A percentile compares a stretch with the other conserved stretches of the same genome.
phyloP scores from a whole-genome alignment of 2,888 invertebrate species.

The Agriopis marginaria region DNA sequence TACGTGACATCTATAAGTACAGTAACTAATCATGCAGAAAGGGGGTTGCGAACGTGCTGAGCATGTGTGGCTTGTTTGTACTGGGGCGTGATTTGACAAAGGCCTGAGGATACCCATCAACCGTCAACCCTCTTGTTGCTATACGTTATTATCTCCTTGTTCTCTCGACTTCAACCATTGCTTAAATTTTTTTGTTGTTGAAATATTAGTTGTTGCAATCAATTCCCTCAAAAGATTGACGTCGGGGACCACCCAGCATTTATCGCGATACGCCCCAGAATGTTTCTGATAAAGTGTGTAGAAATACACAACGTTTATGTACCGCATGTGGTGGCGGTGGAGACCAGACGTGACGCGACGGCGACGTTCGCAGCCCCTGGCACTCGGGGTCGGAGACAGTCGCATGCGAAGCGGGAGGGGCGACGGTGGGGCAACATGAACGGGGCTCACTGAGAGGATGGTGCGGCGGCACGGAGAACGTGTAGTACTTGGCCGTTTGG shows the following conservation, averaged over 20 bases:
- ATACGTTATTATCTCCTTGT: slow-evolving; percentile 33
- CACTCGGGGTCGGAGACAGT: slow-evolving; percentile 85
- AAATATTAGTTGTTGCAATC: neutral
- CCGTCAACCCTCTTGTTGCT: slow-evolving; percentile 44
- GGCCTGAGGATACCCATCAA: slow-evolving; percentile 59
- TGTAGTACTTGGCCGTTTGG: slow-evolving; percentile 89
- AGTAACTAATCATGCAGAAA: slow-evolving; percentile 83
- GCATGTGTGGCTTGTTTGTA: slow-evolving; percentile 69
- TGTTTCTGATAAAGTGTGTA: slow-evolving; percentile 50
- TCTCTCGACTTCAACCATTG: slow-evolving; percentile 17
- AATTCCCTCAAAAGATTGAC: slow-evolving; percentile 30
- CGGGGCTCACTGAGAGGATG: slow-evolving; percentile 87
- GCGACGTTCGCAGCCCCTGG: slow-evolving; percentile 85
- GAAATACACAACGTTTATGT: slow-evolving; percentile 67
- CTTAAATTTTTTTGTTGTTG: slow-evolving; percentile 10
- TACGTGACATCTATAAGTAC: slow-evolving; percentile 79
- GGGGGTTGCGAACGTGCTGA: slow-evolving; percentile 85
- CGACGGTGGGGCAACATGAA: slow-evolving; percentile 87
- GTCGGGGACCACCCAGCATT: slow-evolving; percentile 58
- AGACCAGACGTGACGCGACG: slow-evolving; percentile 67
- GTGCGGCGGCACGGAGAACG: slow-evolving; percentile 88
- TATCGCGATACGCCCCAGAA: slow-evolving; percentile 56
- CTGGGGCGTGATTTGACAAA: slow-evolving; percentile 67
- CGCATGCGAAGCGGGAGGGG: slow-evolving; percentile 86
- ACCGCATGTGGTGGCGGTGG: slow-evolving; percentile 75